Percentiles rank a stretch among this genome's conserved stretches.
Evolutionary conservation across 2,113 vertebrate species (phyloP).

Genomic region (Lipophrys pholis): DNA sequence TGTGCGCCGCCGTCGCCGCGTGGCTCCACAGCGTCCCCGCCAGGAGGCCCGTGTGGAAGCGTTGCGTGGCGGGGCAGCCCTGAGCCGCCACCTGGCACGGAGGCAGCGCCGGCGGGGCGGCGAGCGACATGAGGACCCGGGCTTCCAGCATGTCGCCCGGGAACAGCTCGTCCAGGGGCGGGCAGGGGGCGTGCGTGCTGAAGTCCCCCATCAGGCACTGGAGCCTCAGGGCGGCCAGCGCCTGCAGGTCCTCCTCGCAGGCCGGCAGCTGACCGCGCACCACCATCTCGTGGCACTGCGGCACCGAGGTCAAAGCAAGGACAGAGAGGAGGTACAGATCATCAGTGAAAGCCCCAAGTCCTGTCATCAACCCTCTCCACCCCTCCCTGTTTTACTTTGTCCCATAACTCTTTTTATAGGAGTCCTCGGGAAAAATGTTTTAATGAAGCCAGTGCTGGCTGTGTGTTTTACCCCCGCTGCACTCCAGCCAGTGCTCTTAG

Average conservation of each 20-base stretch:
- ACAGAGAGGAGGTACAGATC: slow-evolving; percentile 21
- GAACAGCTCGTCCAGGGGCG: slow-evolving; percentile 89
- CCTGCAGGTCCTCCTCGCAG: slow-evolving; percentile 90
- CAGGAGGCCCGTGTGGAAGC: slow-evolving; percentile 85
- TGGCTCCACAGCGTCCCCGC: slow-evolving; percentile 88
- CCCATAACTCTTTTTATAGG: slow-evolving; percentile 66
- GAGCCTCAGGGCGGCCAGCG: slow-evolving; percentile 89
- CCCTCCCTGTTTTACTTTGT: slow-evolving; percentile 69
- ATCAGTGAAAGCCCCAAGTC: slow-evolving; percentile 44
- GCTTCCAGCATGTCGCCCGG: slow-evolving; percentile 80
- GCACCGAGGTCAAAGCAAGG: background rate
- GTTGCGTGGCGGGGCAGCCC: slow-evolving; percentile 72
- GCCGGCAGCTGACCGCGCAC: slow-evolving; percentile 89
- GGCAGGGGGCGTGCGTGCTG: slow-evolving; percentile 85
- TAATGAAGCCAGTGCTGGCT: slow-evolving; percentile 65
- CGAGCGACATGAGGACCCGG: slow-evolving; percentile 79
- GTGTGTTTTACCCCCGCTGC: slow-evolving; percentile 42
- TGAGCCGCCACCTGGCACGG: slow-evolving; percentile 62
- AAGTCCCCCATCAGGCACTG: slow-evolving; percentile 92
- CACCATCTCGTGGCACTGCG: slow-evolving; percentile 92
- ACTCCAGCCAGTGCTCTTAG: slow-evolving; percentile 66
- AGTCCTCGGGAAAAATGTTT: slow-evolving; percentile 65
- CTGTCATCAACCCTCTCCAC: slow-evolving; percentile 50
- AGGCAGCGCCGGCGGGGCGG: slow-evolving; percentile 56
- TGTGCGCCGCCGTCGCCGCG: slow-evolving; percentile 76